phyloP scores from a whole-genome alignment of 2,797 vertebrate species.

The Myotis pilosus region DNA sequence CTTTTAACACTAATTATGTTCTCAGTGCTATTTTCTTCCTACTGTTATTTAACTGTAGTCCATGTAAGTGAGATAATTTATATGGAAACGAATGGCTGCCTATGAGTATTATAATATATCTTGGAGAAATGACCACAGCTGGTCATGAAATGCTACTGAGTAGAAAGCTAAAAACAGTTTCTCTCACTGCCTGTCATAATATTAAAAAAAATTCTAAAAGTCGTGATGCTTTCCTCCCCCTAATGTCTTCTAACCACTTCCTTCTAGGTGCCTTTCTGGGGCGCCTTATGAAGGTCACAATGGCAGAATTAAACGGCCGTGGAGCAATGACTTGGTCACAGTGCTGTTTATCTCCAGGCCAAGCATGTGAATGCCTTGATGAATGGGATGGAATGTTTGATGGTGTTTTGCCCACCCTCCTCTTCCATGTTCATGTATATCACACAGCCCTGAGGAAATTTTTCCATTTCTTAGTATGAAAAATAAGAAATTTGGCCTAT shows the following conservation, averaged over 20 bases:
- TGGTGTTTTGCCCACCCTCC: background rate
- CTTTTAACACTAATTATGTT: slow-evolving; percentile 70
- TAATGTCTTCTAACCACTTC: background rate
- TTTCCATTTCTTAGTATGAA: background rate
- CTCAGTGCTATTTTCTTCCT: slow-evolving; percentile 36
- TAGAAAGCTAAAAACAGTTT: slow-evolving; percentile 51
- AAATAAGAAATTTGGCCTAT: background rate
- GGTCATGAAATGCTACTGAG: slow-evolving; percentile 27
- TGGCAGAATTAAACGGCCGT: background rate
- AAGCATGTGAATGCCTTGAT: background rate
- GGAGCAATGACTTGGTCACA: background rate
- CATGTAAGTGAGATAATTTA: slow-evolving; percentile 63
- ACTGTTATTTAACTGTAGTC: slow-evolving; percentile 51
- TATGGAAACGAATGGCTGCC: slow-evolving; percentile 39
- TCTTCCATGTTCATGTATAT: background rate
- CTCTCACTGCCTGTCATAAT: slow-evolving; percentile 50
- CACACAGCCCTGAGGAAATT: background rate
- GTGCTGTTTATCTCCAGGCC: background rate
- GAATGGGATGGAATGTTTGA: background rate
- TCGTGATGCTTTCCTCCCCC: background rate
- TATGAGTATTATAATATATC: slow-evolving; percentile 59
- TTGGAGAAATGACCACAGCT: slow-evolving; percentile 58
- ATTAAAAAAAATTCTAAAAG: slow-evolving; percentile 1
- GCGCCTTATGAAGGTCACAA: background rate
- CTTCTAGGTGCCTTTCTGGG: slow-evolving; percentile 21